These are phyloP conservation scores for Penaeus chinensis DNA, from an alignment of 1,140 invertebrate genomes.

Conservation along the genomic window DNA sequence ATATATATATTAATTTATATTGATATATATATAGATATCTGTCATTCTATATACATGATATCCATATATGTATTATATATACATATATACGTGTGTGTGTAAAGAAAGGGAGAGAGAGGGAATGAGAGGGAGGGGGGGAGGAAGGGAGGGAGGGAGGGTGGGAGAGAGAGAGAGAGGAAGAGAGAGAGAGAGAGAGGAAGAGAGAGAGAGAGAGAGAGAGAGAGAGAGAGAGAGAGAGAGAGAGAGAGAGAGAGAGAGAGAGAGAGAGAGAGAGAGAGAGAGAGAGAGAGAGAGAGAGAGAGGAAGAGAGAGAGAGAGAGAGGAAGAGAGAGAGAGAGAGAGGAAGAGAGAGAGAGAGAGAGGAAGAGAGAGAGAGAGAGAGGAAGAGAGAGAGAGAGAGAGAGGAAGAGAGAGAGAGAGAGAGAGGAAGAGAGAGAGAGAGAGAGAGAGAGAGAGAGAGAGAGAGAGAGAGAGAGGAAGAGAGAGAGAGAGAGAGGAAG, in stretches of 20 bases:
- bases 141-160: background rate
- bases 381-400: too few relatives aligned
- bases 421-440: too few relatives aligned
- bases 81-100: background rate
- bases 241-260: too few relatives aligned
- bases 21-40: constrained; percentile 8
- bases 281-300: too few relatives aligned
- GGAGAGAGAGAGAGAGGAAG: background rate
- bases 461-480: background rate
- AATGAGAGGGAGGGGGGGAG: background rate
- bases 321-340: too few relatives aligned
- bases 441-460: background rate
- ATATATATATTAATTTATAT: constrained; percentile 28
- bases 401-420: too few relatives aligned
- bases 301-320: too few relatives aligned
- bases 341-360: too few relatives aligned
- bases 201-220: background rate
- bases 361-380: too few relatives aligned
- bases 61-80: background rate
- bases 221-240: too few relatives aligned
- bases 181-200: background rate
- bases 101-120: background rate
- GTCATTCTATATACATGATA: background rate
- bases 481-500: background rate
- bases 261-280: too few relatives aligned